phyloP scores from a whole-genome alignment of 2,888 invertebrate species.

The Dioctria linearis region DNA sequence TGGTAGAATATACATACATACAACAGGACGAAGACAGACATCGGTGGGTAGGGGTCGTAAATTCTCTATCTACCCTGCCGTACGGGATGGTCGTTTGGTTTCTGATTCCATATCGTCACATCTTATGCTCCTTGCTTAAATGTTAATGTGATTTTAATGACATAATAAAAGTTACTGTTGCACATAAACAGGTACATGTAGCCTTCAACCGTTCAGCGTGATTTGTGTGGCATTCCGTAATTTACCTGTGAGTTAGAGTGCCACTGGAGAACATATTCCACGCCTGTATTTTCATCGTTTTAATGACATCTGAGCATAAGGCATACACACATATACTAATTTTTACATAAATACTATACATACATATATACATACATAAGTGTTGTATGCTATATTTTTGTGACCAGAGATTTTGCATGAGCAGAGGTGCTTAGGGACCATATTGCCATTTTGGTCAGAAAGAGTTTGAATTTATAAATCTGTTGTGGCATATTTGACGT shows the following conservation, averaged over 20 bases:
- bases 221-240: conserved; percentile 40
- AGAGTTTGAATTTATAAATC: too few relatives aligned
- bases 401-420: too few relatives aligned
- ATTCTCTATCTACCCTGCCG: conserved; percentile 24
- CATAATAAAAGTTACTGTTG: conserved; percentile 56
- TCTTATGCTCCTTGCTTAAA: conserved; percentile 31
- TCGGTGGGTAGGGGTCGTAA: conserved; percentile 29
- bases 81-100: conserved; percentile 10
- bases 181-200: conserved; percentile 44
- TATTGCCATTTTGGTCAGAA: too few relatives aligned
- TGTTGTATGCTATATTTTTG: too few relatives aligned
- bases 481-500: too few relatives aligned
- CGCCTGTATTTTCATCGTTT: conserved; percentile 8
- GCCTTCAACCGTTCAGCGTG: conserved; percentile 12
- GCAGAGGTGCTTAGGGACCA: too few relatives aligned
- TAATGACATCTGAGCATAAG: too few relatives aligned
- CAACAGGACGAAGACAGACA: conserved; percentile 34
- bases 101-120: conserved; percentile 25
- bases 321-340: too few relatives aligned
- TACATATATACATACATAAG: too few relatives aligned
- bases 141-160: conserved; percentile 54
- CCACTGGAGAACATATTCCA: background rate
- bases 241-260: conserved; percentile 14
- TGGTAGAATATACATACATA: background rate
- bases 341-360: too few relatives aligned